These are phyloP conservation scores for Gymnoscopelus microlampas DNA, from an alignment of 2,797 vertebrate genomes.

Conservation along the genomic window DNA sequence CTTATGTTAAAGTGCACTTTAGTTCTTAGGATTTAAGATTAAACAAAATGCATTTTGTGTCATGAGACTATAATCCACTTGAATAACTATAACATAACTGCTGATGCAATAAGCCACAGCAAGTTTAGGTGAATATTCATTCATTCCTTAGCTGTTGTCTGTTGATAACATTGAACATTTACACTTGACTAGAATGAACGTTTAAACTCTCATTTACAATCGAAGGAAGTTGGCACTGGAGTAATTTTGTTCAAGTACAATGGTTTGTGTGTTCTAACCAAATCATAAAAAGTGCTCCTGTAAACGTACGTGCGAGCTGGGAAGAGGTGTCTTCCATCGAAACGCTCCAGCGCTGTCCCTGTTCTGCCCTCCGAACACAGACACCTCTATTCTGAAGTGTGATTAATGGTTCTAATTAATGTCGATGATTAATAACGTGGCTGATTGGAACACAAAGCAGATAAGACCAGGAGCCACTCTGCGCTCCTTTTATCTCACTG, in stretches of 20 bases:
- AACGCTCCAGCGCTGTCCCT: constrained; percentile 58
- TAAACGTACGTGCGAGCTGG: constrained; percentile 42
- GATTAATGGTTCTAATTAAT: constrained; percentile 86
- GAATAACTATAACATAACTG: too few species aligned
- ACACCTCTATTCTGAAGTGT: constrained; percentile 77
- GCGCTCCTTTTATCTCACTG: constrained; percentile 77
- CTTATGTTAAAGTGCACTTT: too few species aligned
- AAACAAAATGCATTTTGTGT: too few species aligned
- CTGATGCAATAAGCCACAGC: too few species aligned
- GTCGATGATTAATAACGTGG: constrained; percentile 80
- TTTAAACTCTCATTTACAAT: constrained; percentile 56
- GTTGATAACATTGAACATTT: constrained; percentile 48
- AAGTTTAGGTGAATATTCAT: too few species aligned
- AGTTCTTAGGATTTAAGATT: too few species aligned
- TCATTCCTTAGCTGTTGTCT: constrained; percentile 4
- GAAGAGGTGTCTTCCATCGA: constrained; percentile 59
- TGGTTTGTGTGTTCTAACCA: constrained; percentile 41
- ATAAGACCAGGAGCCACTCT: constrained; percentile 77
- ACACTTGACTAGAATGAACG: constrained; percentile 33
- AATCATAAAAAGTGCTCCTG: constrained; percentile 50
- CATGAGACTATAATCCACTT: too few species aligned
- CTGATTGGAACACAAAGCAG: constrained; percentile 78
- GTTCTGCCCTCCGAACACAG: constrained; percentile 63
- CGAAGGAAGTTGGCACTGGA: constrained; percentile 59
- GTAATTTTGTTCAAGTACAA: constrained; percentile 41